Evolutionary conservation across 2,797 vertebrate genomes (phyloP).

Genomic region (Dryobates pubescens): DNA sequence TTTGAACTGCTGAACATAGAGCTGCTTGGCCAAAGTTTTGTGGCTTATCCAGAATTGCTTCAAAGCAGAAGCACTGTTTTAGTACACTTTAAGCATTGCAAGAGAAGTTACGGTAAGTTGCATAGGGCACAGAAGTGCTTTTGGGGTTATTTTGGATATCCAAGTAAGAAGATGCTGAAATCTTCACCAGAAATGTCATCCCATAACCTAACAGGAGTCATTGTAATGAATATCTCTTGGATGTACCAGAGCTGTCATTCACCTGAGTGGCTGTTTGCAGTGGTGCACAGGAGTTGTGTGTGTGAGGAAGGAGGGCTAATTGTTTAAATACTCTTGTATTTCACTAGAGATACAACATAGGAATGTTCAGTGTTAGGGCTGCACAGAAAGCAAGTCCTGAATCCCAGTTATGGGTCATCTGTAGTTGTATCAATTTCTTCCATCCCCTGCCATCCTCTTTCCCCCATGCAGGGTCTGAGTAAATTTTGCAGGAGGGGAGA

Average conservation of each 20-base stretch:
- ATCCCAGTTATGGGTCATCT: neutral
- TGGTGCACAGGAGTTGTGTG: neutral
- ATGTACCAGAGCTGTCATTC: accelerated
- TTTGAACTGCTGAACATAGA: neutral
- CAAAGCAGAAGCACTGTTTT: neutral
- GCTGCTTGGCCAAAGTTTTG: neutral
- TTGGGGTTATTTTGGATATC: neutral
- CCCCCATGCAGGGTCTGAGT: neutral
- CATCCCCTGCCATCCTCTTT: neutral
- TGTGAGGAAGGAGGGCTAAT: neutral
- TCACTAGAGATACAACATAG: neutral
- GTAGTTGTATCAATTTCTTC: neutral
- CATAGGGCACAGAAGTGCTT: neutral
- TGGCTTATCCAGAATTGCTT: neutral
- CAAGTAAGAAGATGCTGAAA: neutral
- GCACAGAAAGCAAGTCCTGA: neutral
- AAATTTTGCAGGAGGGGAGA: neutral
- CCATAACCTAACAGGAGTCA: neutral
- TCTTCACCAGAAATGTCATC: neutral
- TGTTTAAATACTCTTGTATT: accelerated
- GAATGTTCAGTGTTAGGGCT: neutral
- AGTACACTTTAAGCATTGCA: neutral
- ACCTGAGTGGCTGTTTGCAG: too few relatives aligned
- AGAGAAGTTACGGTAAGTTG: neutral
- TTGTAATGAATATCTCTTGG: accelerated